A percentile compares a stretch with the other conserved stretches of the same genome.
Evolutionary conservation across 2,797 vertebrate species (phyloP).

Genomic region (Paguma larvata): DNA sequence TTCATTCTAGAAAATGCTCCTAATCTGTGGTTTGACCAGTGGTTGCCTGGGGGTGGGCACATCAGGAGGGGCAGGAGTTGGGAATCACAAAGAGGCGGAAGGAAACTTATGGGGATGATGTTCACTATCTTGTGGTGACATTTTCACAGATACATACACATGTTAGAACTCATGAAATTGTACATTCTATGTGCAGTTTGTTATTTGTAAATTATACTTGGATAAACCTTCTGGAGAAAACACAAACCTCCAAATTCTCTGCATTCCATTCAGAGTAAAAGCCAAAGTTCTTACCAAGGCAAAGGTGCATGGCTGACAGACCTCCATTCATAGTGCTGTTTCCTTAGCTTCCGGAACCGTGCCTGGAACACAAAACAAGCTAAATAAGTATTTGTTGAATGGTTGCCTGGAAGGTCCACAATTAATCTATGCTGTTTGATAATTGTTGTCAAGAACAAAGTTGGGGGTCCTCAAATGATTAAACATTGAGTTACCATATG

Average conservation of each 20-base stretch:
- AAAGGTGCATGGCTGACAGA: neutral
- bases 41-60: neutral
- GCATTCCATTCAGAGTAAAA: neutral
- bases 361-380: neutral
- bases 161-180: neutral
- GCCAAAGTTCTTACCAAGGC: neutral
- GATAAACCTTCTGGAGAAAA: neutral
- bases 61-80: neutral
- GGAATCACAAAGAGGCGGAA: neutral
- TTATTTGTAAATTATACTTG: neutral
- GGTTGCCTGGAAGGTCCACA: neutral
- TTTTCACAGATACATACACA: neutral
- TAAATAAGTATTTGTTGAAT: neutral
- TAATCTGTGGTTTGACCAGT: neutral
- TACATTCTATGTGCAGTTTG: neutral
- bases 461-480: neutral
- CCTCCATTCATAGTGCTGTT: neutral
- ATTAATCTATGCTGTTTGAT: neutral
- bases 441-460: neutral
- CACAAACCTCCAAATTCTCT: neutral
- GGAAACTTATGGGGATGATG: neutral
- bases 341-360: neutral
- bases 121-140: neutral
- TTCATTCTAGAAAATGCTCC: neutral
- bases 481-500: neutral